Base-by-base conservation (phyloP, 2,888 invertebrate species). In the Xylota segnis region DNA sequence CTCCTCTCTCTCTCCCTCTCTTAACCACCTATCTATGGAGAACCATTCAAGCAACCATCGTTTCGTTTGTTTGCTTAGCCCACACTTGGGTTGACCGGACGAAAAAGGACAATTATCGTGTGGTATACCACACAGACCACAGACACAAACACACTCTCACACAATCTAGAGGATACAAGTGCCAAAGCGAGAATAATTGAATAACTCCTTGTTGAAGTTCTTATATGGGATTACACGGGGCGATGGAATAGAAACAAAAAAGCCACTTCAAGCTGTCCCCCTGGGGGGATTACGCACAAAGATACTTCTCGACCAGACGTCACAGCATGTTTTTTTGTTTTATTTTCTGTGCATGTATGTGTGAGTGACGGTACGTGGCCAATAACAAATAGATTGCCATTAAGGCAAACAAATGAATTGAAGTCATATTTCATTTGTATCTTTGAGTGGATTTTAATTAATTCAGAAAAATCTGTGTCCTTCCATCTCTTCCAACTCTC, bases 391-490 rank as follows among this genome's bases (percentile, higher is more conserved):
- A 23, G 40, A 59, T 43, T n/a, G 16, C 61, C 37, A 74, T 54
- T 43, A 14, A 50, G n/a, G 4, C 29, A 23, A 37, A 29, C 29
- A 9, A 32, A 68, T 40, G 16, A 50, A 32, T 82, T 47, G 37
- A 75, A 50, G 43, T 56, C 40, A 75, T 75, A 63, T 65, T 58
- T 70, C 32, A 65, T 76, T 70, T 52, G 27, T 43, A 50, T 65
- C 71, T 65, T 47, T 16, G 32, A 70, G 34, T 40, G 65, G 43
- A 70, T 63, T 70, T 56, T 58, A 76, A 82, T 82, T 70, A 70
- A 82, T 65, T 76, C 66, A 52, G 61, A 47, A 63, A 74, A 63
- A 56, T 68, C 54, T 14, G 9, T 16, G 45, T 63, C 43, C 43
- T 14, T 47, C 10, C 23, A 12, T 34, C n/a, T n/a, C n/a, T n/a